These are phyloP conservation scores for Drosophila kambysellisi DNA, from an alignment of 2,888 invertebrate species.

Conservation along the genomic window DNA sequence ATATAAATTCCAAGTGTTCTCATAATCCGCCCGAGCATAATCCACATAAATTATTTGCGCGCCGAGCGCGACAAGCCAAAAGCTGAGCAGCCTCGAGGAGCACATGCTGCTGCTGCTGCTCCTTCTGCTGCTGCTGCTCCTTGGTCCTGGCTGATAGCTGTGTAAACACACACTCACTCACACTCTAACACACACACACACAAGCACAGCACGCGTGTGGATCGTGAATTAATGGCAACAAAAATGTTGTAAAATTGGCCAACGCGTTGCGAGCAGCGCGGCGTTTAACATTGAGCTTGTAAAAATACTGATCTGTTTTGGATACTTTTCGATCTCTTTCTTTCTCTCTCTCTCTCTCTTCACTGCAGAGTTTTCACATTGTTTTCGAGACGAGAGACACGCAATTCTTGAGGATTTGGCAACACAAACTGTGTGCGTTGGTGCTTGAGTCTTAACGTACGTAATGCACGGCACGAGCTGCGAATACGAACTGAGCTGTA, in stretches of 20 bases:
- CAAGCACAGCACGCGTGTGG: background rate
- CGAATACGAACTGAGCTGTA: slow-evolving; percentile 72
- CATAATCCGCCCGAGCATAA: slow-evolving; percentile 86
- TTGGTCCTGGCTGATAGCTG: slow-evolving; percentile 20
- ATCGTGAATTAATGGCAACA: slow-evolving; percentile 29
- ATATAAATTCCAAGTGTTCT: slow-evolving; percentile 90
- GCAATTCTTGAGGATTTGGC: slow-evolving; percentile 17
- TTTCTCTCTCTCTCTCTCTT: background rate
- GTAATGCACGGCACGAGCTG: slow-evolving; percentile 67
- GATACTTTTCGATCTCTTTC: slow-evolving; percentile 1
- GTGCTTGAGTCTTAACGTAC: slow-evolving; percentile 1
- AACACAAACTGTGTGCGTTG: background rate
- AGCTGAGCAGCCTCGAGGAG: slow-evolving; percentile 49
- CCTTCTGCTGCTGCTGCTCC: slow-evolving; percentile 2
- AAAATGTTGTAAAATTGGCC: slow-evolving; percentile 27
- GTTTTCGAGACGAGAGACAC: slow-evolving; percentile 35
- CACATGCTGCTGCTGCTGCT: slow-evolving; percentile 32
- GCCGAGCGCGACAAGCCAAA: slow-evolving; percentile 62
- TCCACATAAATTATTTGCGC: slow-evolving; percentile 83
- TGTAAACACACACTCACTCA: slow-evolving; percentile 12
- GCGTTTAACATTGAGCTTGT: slow-evolving; percentile 52
- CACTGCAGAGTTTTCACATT: slow-evolving; percentile 41
- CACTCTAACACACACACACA: slow-evolving; percentile 7
- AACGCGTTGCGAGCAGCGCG: slow-evolving; percentile 34
- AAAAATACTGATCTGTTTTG: slow-evolving; percentile 31